Evolutionary conservation across 2,797 vertebrate genomes (phyloP).

Genomic region (Megalops cyprinoides): DNA sequence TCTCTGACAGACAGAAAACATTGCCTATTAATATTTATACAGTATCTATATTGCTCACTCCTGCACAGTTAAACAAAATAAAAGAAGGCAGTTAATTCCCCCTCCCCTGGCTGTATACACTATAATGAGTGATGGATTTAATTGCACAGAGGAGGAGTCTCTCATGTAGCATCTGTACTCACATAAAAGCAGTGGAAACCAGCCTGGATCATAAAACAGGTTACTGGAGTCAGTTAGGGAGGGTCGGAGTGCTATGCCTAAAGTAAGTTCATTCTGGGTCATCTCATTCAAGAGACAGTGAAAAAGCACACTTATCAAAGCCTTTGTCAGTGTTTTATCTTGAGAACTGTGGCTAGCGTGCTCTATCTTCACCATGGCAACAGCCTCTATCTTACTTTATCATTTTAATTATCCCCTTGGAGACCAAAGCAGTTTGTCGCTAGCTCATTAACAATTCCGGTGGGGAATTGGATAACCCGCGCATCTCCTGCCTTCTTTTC

Average conservation of each 20-base stretch:
- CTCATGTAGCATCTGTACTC: constrained; percentile 31
- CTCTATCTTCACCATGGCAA: constrained; percentile 45
- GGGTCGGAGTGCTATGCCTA: constrained; percentile 23
- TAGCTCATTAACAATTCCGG: constrained; percentile 58
- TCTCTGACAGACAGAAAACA: constrained; percentile 27
- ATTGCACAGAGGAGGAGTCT: constrained; percentile 9
- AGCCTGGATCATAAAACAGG: constrained; percentile 47
- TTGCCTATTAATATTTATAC: constrained; percentile 16
- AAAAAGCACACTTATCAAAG: constrained; percentile 56
- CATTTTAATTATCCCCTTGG: constrained; percentile 66
- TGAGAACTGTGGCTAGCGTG: constrained; percentile 33
- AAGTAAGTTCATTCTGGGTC: constrained; percentile 49
- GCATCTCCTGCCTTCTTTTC: constrained; percentile 31
- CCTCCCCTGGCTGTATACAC: constrained; percentile 13
- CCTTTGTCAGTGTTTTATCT: constrained; percentile 52
- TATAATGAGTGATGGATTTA: constrained; percentile 19
- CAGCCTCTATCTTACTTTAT: constrained; percentile 53
- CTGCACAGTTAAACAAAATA: constrained; percentile 1
- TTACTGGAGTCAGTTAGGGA: constrained; percentile 43
- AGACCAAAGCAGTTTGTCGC: constrained; percentile 58
- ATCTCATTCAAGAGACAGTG: constrained; percentile 39
- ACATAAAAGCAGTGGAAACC: constrained; percentile 45
- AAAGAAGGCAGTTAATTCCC: background rate
- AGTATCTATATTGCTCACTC: background rate
- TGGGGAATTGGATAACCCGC: constrained; percentile 46